A percentile compares a stretch with the other conserved stretches of the same genome.
Conservation (phyloP, 2,797 vertebrate species). For the Acrossocheilus fasciatus region DNA sequence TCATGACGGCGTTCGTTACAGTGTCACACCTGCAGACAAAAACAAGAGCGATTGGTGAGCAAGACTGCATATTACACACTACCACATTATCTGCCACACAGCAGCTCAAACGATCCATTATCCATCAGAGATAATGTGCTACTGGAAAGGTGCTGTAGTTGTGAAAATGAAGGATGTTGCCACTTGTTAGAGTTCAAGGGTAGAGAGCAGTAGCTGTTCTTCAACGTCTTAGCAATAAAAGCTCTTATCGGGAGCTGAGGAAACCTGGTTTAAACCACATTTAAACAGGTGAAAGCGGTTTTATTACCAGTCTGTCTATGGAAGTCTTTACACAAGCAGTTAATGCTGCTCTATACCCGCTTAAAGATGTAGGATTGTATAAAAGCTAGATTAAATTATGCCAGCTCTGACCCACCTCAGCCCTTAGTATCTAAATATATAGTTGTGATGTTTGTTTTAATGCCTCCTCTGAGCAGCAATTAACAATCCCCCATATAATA, state of each 20-base stretch:
- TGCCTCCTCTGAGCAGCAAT: no score
- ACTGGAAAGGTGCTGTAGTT: slow-evolving; percentile 7
- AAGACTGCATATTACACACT: neutral
- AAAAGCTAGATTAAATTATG: neutral
- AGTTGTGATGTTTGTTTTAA: neutral
- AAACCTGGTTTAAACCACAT: neutral
- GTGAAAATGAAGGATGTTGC: slow-evolving; percentile 8
- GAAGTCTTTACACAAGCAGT: neutral
- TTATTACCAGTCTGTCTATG: neutral
- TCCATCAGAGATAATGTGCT: slow-evolving; percentile 19
- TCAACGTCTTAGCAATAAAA: neutral
- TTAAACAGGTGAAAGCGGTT: neutral
- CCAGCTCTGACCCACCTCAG: neutral
- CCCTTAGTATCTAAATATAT: neutral
- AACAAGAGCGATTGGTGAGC: neutral
- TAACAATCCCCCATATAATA: no score
- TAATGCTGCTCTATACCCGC: no score
- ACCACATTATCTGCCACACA: slow-evolving; percentile 2
- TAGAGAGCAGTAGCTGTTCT: slow-evolving; percentile 4
- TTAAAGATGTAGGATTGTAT: neutral
- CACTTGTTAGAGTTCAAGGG: neutral
- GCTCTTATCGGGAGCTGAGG: neutral
- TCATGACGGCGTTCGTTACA: slow-evolving; percentile 96
- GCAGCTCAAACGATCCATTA: neutral
- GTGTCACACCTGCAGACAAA: slow-evolving; percentile 89